Conservation (phyloP, 2,888 invertebrate genomes). For the Phaonia tiefii region DNA sequence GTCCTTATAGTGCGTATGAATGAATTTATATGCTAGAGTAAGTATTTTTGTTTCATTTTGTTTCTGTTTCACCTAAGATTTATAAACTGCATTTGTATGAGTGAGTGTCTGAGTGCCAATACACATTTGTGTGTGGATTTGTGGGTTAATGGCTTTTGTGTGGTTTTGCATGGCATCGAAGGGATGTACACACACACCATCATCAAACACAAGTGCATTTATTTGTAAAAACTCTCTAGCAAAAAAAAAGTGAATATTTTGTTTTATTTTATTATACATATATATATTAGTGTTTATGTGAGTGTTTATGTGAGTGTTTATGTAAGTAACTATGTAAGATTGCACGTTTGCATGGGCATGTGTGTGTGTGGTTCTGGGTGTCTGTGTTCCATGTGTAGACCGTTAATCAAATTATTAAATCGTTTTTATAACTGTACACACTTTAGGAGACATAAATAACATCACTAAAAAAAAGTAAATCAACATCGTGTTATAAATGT, state of each 20-base stretch:
- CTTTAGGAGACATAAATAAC: constrained; percentile 58
- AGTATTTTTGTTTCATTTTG: no score
- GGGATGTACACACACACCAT: constrained; percentile 6
- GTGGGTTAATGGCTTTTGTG: constrained; percentile 59
- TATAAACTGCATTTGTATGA: constrained; percentile 43
- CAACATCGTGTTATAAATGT: constrained; percentile 41
- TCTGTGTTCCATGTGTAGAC: constrained; percentile 40
- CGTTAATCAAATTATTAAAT: constrained; percentile 65
- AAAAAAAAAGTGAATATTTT: neutral
- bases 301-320: neutral
- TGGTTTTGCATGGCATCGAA: constrained; percentile 51
- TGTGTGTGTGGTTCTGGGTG: constrained; percentile 6
- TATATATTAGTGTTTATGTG: neutral
- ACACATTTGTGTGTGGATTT: constrained; percentile 19
- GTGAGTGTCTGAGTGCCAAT: neutral
- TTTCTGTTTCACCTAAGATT: constrained; percentile 45
- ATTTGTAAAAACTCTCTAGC: neutral
- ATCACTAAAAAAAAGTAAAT: constrained; percentile 59
- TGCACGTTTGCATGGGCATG: neutral
- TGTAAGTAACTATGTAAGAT: neutral
- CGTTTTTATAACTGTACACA: constrained; percentile 47
- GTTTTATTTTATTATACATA: neutral
- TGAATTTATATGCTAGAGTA: constrained; percentile 58
- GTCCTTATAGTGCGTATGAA: neutral
- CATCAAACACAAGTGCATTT: neutral